Evolutionary conservation across 1,140 invertebrate species (phyloP), one percentile per base, ranked within the genome.

Genomic region (Berghia stephanieae): DNA sequence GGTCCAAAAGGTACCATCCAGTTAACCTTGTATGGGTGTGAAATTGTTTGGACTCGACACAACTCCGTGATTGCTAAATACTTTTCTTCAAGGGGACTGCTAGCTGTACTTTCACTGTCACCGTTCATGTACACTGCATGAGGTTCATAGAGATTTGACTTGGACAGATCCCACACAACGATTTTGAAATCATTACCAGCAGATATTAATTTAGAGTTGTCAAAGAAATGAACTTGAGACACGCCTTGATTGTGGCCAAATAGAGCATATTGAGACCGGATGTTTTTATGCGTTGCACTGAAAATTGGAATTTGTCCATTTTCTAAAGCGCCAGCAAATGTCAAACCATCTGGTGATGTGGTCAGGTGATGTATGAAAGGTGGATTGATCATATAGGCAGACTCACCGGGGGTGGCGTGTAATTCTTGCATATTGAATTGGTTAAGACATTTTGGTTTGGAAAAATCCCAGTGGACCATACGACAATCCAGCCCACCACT

Each of bases 401-500:
- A 80, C 36, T 84, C 82, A 31, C 76, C 80, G 4, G 79, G 79
- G 1, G 80, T 79, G 67, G 78, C 81, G n/a, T 85, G 79, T 31
- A 88, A 70, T 73, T 87, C 86, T 44, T 87, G 84, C 85, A 88
- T 87, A 63, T 86, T 84, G 68, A 86, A 85, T 73, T 84, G 80
- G 60, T 86, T 85, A 2, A 87, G 68, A 66, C 82, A 82, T 52
- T 86, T 86, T 27, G 81, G 82, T 34, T 83, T 82, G 21, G 83
- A 83, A 71, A 87, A 88, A 75, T 87, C 83, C 86, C 87, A 88
- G 67, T 86, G 86, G 38, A 88, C 82, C 1, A 88, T 60, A 16
- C 85, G 85, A 60, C 81, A 86, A 76, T 88, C 87, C 63, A 87
- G 66, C 24, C 85, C 87, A 6, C 84, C 86, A 44, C 81, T 85